Evolutionary conservation across 2,888 invertebrate genomes (phyloP), one percentile per base, ranked within the genome.

Genomic region (Nomada goodeniana): DNA sequence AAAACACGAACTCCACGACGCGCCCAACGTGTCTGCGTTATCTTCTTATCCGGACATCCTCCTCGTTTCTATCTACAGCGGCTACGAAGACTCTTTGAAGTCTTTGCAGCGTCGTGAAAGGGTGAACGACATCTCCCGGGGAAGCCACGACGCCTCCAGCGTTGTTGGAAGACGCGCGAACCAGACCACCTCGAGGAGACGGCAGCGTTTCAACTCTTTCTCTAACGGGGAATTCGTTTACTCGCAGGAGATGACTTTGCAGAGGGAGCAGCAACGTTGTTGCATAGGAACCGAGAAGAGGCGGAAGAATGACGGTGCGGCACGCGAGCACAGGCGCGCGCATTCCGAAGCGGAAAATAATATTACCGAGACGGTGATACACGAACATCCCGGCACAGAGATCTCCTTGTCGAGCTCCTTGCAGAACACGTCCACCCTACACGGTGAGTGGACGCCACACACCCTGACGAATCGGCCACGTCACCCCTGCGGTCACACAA

Each of bases 61-160:
- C 2, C 7, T 13, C 1, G 20, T 29, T 9, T 26, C 42, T 42
- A 7, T 20, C 13, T 11, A 0, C 90, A 96, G 96, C 93, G 97
- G 97, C 91, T 97, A 97, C 92, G 97, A 97, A 94, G 97, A 97
- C 91, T 97, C 97, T 0, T 94, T 97, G 57, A 97, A 97, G 92
- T 96, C 96, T 1, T 92, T 96, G 90, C 93, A 95, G 91, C 94
- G 95, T 53, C 91, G 85, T 64, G 89, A 83, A 76, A 81, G 88
- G 63, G 83, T 77, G 70, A 89, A 84, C 74, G 88, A 88, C 11
- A 50, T 71, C 10, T 74, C 84, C 0, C 86, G 88, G 0, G 67
- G 76, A 1, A 76, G 55, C 78, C 91, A 69, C 84, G 91, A 83
- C 63, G 88, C 69, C 74, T 89, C 87, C 86, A 91, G 80, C 83